These are phyloP conservation scores for Neolamprologus modestus DNA, from an alignment of 2,113 vertebrate genomes.

Conservation along the genomic window DNA sequence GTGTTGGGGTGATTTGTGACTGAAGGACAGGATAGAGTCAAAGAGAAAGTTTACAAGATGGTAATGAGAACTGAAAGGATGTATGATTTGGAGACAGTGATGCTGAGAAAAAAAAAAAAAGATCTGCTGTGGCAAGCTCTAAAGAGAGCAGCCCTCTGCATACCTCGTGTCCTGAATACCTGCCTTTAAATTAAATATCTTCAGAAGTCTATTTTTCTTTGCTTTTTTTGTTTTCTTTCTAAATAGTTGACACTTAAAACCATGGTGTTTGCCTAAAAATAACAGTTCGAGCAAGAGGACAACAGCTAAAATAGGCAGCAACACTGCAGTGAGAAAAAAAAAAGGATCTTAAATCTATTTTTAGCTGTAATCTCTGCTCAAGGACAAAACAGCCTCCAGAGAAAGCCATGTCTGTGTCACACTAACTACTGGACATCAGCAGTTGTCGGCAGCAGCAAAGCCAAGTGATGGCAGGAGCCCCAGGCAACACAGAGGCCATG, in stretches of 20 bases:
- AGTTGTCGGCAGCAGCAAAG: not conserved
- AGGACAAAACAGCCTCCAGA: slow-evolving; percentile 18
- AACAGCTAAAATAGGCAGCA: not conserved
- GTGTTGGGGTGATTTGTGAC: not conserved
- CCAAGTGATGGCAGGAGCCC: slow-evolving; percentile 11
- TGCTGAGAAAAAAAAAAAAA: not conserved
- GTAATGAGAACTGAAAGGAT: not conserved
- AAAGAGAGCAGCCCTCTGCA: not conserved
- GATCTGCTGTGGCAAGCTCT: not conserved
- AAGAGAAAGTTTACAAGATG: not conserved
- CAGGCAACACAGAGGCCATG: not conserved
- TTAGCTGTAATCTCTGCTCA: slow-evolving; percentile 24
- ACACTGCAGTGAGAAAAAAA: not conserved
- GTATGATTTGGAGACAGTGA: not conserved
- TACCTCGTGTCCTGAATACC: not conserved
- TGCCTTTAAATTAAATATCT: not conserved
- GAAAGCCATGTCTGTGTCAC: not conserved
- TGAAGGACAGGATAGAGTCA: not conserved
- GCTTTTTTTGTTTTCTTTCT: not conserved
- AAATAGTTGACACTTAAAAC: not conserved
- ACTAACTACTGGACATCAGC: slow-evolving; percentile 10
- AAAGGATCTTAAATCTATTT: slow-evolving; percentile 24
- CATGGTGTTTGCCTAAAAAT: not conserved
- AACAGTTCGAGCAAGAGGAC: not conserved
- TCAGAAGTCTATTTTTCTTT: not conserved